Base-by-base conservation (phyloP, 1,140 invertebrate species). In the Micrasema minimum region DNA sequence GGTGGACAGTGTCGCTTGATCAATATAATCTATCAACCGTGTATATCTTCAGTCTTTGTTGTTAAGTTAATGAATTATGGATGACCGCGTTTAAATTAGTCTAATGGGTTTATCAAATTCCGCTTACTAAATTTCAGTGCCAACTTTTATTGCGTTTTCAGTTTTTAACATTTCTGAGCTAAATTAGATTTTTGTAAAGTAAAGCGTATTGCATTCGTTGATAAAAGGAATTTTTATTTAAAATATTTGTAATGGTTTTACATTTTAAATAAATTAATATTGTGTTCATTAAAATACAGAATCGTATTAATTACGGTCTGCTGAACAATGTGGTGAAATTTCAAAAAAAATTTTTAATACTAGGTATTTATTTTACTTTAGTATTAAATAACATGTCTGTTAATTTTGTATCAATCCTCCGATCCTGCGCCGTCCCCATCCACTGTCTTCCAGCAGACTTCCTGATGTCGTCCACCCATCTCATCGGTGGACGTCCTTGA, bases 371-470 rank as follows among this genome's bases (percentile, higher is more conserved):
- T 59, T 59, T 59, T 10, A 59, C 55, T n/a, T 38, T 59, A 46
- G 41, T 69, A 69, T 59, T 69, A 31, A 64, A 69, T 37, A 69
- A 69, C 57, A 69, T 69, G 67, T 69, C 57, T 69, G 31, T 57
- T 16, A 62, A 46, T 69, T 68, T 69, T 69, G 67, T 69, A 69
- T 69, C 57, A 38, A 62, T 69, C 16, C 31, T 57, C 46, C 26
- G 55, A 57, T 50, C 50, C 16, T 46, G 43, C n/a, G n/a, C 43
- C n/a, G n/a, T 46, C 14, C 43, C n/a, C 26, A 31, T 2, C 26
- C 26, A 31, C 26, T 31, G 7, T 31, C 26, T 31, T 31, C 2
- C 26, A 31, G 26, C 26, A 31, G 2, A 2, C 7, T 31, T 31
- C 26, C 7, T 31, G 2, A 31, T 31, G 26, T 31, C 26, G 7